Base-by-base conservation (phyloP, 2,797 vertebrate genomes). In the Phoeniculus purpureus region DNA sequence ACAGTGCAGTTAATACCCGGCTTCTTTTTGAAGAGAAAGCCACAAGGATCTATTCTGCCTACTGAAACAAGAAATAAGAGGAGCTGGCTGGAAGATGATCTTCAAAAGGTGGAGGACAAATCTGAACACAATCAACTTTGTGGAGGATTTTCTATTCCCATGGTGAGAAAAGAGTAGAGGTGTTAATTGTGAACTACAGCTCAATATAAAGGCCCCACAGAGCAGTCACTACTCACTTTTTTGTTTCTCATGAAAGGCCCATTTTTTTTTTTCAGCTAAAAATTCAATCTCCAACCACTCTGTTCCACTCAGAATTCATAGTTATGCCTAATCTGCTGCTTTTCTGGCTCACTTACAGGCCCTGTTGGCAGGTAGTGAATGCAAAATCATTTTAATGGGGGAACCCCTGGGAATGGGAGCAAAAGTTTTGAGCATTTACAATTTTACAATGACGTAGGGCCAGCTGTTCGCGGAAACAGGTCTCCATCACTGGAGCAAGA, bases 301-400 rank as follows among this genome's bases (percentile, higher is more conserved):
- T 75, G 51, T 91, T 96, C 95, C 92, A 95, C 96, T 97, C 97
- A 92, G 96, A 97, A 98, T 97, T 97, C 96, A 97, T 97, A 97
- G 96, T 97, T 98, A 97, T 95, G 95, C 94, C 93, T 97, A 97
- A 97, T 97, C 97, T 97, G 96, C 94, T 70, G 91, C 95, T 96
- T 96, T 96, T 94, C 94, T 97, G 97, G 97, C 97, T 97, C 87
- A 45, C 85, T 96, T 96, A 94, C 96, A 97, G 95, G 89, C 85
- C 85, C 67, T 91, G 91, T 97, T 98, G 97, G 97, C 97, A 97
- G 95, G 95, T 97, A 96, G 74, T 98, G 97, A 98, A 98, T 98
- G 94, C 93, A 97, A 97, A 97, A 97, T 97, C 89, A 96, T 97
- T 97, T 97, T 97, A 98, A 97, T 97, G 96, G 96, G 85, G 89